Base-by-base conservation (phyloP, 2,797 vertebrate genomes). In the Manis javanica region DNA sequence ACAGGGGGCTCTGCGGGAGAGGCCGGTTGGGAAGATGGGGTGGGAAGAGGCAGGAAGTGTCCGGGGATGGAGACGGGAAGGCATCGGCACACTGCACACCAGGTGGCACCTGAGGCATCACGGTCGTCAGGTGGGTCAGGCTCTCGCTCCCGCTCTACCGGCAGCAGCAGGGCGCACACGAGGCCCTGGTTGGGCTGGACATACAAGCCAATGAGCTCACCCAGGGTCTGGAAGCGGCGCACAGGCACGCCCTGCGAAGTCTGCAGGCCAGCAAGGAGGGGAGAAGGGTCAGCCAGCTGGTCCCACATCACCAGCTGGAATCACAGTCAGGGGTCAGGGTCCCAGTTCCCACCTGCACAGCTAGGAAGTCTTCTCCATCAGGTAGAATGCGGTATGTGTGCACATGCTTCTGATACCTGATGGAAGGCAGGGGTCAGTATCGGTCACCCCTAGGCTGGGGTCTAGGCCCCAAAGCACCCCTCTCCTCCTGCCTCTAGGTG, bases 301-400 rank as follows among this genome's bases (percentile, higher is more conserved):
- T 77, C 61, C 53, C 42, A 82, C 39, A 23, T 34, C 69, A 14
- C 19, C 53, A 37, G 64, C 71, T 81, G 59, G 78, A 42, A 46
- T 81, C 63, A 63, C 87, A 78, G 78, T 63, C 46, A 75, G 7
- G 46, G 39, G 23, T 71, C 46, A 49, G 49, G 12, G 59, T 68
- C 61, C 24, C 31, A 59, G 42, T 64, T 94, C 97, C 90, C 96
- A 99, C 99, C 99, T 99, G 99, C 31, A 99, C 99, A 0, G 99
- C 99, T 97, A 99, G 98, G 96, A 99, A 99, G 91, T 99, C 99
- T 79, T 99, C 99, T 24, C 99, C 99, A 14, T 99, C 99, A 0
- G 99, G 99, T 89, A 99, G 98, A 97, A 99, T 99, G 90, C 99
- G 99, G 98, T 99, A 99, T 1, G 99, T 99, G 98, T 99, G 99